Conservation (phyloP, 2,888 invertebrate genomes). For the Sinotaia quadrata region DNA sequence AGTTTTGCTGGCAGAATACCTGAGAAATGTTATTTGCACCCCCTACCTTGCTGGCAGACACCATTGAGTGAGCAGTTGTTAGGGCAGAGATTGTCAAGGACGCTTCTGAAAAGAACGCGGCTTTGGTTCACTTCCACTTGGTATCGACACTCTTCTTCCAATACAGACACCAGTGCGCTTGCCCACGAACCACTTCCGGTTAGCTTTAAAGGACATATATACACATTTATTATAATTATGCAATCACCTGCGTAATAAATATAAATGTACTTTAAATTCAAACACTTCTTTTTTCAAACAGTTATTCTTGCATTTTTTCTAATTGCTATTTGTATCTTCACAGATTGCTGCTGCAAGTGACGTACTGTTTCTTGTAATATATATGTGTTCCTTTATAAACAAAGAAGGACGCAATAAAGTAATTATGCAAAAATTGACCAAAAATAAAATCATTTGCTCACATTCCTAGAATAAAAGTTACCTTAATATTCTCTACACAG, state of each 20-base stretch:
- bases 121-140: slow-evolving; percentile 33
- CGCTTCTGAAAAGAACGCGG: slow-evolving; percentile 3
- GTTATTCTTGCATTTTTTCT: no score
- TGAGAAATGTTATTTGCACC: neutral
- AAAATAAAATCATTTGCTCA: neutral
- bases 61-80: slow-evolving; percentile 45
- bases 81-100: slow-evolving; percentile 42
- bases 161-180: slow-evolving; percentile 10
- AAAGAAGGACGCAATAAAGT: no score
- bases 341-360: no score
- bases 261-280: no score
- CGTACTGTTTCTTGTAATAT: no score
- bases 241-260: no score
- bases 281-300: no score
- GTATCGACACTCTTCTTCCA: slow-evolving; percentile 36
- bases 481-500: slow-evolving; percentile 38
- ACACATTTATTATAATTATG: no score
- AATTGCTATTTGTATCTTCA: no score
- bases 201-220: slow-evolving; percentile 26
- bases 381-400: no score
- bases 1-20: neutral
- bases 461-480: neutral
- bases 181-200: slow-evolving; percentile 26
- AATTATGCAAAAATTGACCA: no score
- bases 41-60: slow-evolving; percentile 42